Base-by-base conservation (phyloP, 2,113 vertebrate genomes). In the Todiramphus chloris region DNA sequence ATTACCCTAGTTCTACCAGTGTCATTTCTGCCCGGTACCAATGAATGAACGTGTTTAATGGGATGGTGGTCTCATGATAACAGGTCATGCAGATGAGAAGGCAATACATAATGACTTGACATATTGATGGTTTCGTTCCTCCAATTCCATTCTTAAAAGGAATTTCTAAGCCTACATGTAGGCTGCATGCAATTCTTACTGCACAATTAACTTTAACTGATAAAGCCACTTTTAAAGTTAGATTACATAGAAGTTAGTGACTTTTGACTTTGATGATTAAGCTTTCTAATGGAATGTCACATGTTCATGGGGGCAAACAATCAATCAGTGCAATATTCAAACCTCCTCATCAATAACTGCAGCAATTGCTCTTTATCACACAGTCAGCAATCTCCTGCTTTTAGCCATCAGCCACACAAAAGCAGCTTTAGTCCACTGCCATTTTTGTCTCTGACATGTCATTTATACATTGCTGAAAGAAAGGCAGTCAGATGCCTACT, bases 271-370 rank as follows among this genome's bases (percentile, higher is more conserved):
- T 84, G 55, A 84, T 73, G 44, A 86, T 97, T 83, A 94, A 89
- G 55, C 39, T 93, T 84, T 82, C 59, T 87, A 91, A 94, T 67
- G 31, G 58, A 37, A 58, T 84, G 28, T 24, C 63, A 19, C 66
- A 31, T 0, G 6, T 60, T 93, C 60, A 78, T 2, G 8, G 58
- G 69, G 56, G 44, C 84, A 89, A 84, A 83, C 41, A 92, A 95
- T 95, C 85, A 91, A 73, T 89, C 82, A 92, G 30, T 63, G 59
- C 75, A 95, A 53, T 93, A 76, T 84, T 90, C 53, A 97, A 70
- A 81, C 59, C 33, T 2, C 48, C 82, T 85, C 88, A 87, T 88
- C 87, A 84, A 62, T 73, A 89, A 58, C 82, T 89, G 64, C 81
- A 83, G 70, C 39, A 64, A 90, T 87, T 17, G 35, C 19, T 87